Evolutionary conservation across 2,113 vertebrate species (phyloP), one percentile per base, ranked within the genome.

Genomic region (Geococcyx californianus): DNA sequence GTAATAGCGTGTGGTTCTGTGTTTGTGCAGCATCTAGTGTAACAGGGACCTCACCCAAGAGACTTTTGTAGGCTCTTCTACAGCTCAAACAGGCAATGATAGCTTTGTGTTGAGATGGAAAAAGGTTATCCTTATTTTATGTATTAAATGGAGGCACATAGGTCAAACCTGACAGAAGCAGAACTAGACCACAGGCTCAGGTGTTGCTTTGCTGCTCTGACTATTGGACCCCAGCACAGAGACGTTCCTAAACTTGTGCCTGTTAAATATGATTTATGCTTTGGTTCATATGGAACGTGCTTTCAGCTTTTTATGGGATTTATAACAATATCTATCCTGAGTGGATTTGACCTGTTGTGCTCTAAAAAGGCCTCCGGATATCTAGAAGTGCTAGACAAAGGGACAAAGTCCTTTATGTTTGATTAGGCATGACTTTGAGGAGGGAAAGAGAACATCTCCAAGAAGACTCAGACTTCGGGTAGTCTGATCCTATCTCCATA

Each of bases 1-100:
- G 29, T 87, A 90, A 78, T 70, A 79, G 90, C 58, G 16, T 60
- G 62, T 89, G 83, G 60, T 74, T 95, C 76, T 72, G 44, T 92
- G 88, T 96, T 94, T 87, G 77, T 90, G 82, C 66, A 87, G 73
- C 64, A 66, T 86, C 92, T 79, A 66, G n/a, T 86, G 42, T 77
- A 84, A 90, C 33, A 85, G 75, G 72, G 67, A 83, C 75, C 67
- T 93, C 63, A 76, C 94, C 84, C 63, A 86, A 47, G 79, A 85
- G 67, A 58, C 24, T 90, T 89, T 63, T 77, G 89, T 87, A 83
- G 70, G 87, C 81, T 82, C 59, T 90, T 90, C 76, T 80, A 23
- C 79, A 74, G 72, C 83, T 93, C 86, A 90, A 93, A 88, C 36
- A 92, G 83, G 45, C 91, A 88, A 87, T 42, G 72, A 60, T 40